Evolutionary conservation across 2,113 vertebrate species (phyloP).

Genomic region (Gymnobelideus leadbeateri): DNA sequence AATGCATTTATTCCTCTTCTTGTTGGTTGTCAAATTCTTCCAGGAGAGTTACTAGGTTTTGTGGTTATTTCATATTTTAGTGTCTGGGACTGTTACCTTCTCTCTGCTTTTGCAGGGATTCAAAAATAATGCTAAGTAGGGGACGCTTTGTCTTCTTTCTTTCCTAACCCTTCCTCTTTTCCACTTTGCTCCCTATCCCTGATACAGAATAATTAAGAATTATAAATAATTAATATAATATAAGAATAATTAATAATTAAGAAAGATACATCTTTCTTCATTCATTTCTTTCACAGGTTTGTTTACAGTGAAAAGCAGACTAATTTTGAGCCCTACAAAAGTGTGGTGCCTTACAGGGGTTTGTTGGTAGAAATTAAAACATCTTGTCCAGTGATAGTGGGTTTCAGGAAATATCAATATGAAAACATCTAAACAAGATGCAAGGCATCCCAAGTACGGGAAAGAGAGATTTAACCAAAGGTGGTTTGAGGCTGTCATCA

Average conservation of each 20-base stretch:
- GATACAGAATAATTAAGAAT: not conserved
- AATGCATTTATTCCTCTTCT: not conserved
- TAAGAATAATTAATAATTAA: too few relatives aligned
- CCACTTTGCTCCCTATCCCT: fast-evolving
- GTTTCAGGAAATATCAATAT: not conserved
- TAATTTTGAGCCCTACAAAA: not conserved
- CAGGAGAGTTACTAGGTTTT: not conserved
- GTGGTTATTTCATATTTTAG: not conserved
- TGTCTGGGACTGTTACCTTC: not conserved
- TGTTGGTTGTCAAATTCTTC: not conserved
- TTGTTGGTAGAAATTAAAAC: not conserved
- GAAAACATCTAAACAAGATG: not conserved
- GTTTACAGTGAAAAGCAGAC: not conserved
- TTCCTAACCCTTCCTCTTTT: not conserved
- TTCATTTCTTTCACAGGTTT: not conserved
- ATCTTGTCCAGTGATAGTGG: not conserved
- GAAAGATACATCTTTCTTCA: fast-evolving
- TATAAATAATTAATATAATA: too few relatives aligned
- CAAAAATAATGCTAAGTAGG: not conserved
- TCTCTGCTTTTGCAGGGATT: not conserved
- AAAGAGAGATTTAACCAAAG: not conserved
- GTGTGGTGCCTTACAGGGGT: not conserved
- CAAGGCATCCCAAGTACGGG: not conserved
- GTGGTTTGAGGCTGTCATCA: not conserved
- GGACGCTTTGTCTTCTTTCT: not conserved